Evolutionary conservation across 2,797 vertebrate species (phyloP), one percentile per base, ranked within the genome.

Genomic region (Coranthus polyacanthus): DNA sequence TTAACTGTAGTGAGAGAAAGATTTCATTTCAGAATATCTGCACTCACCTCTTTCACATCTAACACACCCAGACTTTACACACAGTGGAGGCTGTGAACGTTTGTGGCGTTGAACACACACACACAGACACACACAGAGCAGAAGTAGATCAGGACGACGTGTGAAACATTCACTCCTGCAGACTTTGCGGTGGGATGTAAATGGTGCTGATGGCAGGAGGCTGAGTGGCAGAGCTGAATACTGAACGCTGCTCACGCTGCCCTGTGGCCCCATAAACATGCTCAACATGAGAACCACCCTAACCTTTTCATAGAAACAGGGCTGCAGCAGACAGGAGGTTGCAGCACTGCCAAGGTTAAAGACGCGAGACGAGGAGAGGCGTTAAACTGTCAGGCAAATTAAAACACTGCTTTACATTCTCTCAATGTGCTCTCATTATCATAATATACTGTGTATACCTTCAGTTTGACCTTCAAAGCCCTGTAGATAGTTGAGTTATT

Each of bases 371-470:
- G 59, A 21, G n/a, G 34, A 45, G 51, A 55, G 43, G 46, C n/a
- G 17, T 73, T 67, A 42, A 68, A 46, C 58, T 34, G 55, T 60
- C 64, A 59, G 50, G 62, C 47, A 60, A 78, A 83, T 79, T 53
- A 72, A 79, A 76, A 79, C 63, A 52, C 75, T 68, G 62, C 67
- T 85, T 84, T 65, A 79, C 54, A 88, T 83, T 79, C 84, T 46
- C 18, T 46, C 29, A 46, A 17, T 69, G 56, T 68, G 15, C 39
- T 32, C 39, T 75, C 38, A 71, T 89, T 71, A 80, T 45, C 52
- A 81, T 83, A 72, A 65, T 56, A 36, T 54, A 67, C 50, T 53
- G 50, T 60, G 51, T 55, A 62, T 62, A 67, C 52, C 56, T 72
- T 78, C 57, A 72, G 63, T 47, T 47, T 74, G 68, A 78, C 79